Evolutionary conservation across 2,888 invertebrate genomes (phyloP).

Genomic region (Luffia ferchaultella): DNA sequence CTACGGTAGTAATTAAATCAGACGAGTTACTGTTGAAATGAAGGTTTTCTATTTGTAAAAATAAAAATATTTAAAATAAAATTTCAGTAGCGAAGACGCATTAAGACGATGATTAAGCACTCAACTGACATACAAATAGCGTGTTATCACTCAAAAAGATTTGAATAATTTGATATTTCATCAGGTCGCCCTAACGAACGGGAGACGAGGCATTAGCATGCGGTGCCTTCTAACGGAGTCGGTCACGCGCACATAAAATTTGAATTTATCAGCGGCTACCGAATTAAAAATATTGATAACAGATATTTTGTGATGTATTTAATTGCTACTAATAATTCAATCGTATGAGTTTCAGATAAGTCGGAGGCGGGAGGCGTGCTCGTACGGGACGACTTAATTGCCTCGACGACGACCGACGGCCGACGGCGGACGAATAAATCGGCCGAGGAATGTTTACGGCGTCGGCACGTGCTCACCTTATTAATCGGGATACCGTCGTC

Average conservation of each 20-base stretch:
- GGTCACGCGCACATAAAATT: slow-evolving; percentile 59
- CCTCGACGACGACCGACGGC: too few species aligned
- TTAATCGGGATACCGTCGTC: slow-evolving; percentile 30
- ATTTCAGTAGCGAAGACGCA: background rate
- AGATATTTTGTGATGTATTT: slow-evolving; percentile 50
- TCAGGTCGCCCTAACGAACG: slow-evolving; percentile 35
- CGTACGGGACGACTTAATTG: slow-evolving; percentile 49
- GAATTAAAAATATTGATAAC: slow-evolving; percentile 63
- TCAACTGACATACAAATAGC: background rate
- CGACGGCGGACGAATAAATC: slow-evolving; percentile 34
- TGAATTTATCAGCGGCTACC: slow-evolving; percentile 56
- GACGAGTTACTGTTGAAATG: too few species aligned
- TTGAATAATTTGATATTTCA: slow-evolving; percentile 20
- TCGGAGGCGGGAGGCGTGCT: slow-evolving; percentile 30
- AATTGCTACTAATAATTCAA: slow-evolving; percentile 58
- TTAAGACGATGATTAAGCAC: background rate
- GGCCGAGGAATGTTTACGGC: slow-evolving; percentile 27
- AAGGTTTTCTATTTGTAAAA: too few species aligned
- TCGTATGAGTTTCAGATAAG: slow-evolving; percentile 45
- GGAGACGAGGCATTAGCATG: slow-evolving; percentile 7
- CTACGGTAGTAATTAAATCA: too few species aligned
- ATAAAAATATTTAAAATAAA: too few species aligned
- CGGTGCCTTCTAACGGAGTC: slow-evolving; percentile 39
- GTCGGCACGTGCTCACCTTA: slow-evolving; percentile 37
- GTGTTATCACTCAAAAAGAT: slow-evolving; percentile 7